phyloP scores from a whole-genome alignment of 2,113 vertebrate genomes.

The western clawed frog (Xenopus tropicalis) region UCB_Xtro_10.0 CM004450.2:67945501-67946000 shows the following conservation, averaged over 20 bases:
- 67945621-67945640: conserved; percentile 19
- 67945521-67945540: not conserved
- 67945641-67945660: conserved; percentile 21
- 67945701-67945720: not conserved
- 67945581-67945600: conserved; percentile 8
- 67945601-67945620: conserved; percentile 7
- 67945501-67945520: not conserved
- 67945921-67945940: not conserved
- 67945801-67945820: not conserved
- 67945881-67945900: not conserved
- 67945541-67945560: conserved; percentile 13
- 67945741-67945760: conserved; percentile 12
- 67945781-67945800: conserved; percentile 7
- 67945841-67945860: too few relatives aligned
- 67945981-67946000: too few relatives aligned
- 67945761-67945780: conserved; percentile 30
- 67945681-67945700: not conserved
- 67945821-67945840: not conserved
- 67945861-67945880: not conserved
- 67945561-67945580: not conserved
- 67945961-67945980: too few relatives aligned
- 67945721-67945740: too few relatives aligned
- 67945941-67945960: too few relatives aligned
- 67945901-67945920: not conserved
- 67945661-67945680: conserved; percentile 9